Evolutionary conservation across 1,140 invertebrate species (phyloP), one percentile per base, ranked within the genome.

Genomic region (Bombus superbus): DNA sequence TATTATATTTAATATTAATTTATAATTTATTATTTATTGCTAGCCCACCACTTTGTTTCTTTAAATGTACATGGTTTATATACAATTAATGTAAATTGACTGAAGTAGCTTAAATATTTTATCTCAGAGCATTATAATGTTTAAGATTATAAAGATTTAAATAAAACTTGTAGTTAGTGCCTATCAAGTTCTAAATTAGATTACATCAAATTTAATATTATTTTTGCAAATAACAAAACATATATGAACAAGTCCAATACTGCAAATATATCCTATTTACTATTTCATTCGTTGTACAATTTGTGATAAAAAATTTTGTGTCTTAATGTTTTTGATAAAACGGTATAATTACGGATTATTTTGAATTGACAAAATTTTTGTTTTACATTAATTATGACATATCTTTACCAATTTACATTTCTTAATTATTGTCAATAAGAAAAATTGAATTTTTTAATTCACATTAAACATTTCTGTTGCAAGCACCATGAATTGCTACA

Each of bases 211-310:
- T 59, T 35, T 72, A 15, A 68, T 68, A 38, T 38, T 3, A 66
- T 22, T 2, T 38, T 35, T 44, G 1, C 5, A 42, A 25, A 32
- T 77, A 53, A 22, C 11, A 42, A 76, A 73, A 44, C 28, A 83
- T 42, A 3, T 8, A 8, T 76, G 42, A 57, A 25, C n/a, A 53
- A 40, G 44, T 83, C 32, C 32, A 83, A 78, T 77, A 83, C 75
- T 72, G 82, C 6, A 72, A 79, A 59, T 72, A 35, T 44, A 68
- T 44, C 2, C 44, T 75, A 53, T 40, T 53, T 77, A 83, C 11
- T 83, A 77, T 42, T 69, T 72, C 25, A 62, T 84, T 79, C 83
- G 83, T 80, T 84, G 83, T 72, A 59, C 2, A n/a, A 38, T 64
- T 79, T 72, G 3, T 35, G 40, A 72, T 59, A 59, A 78, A 35